Evolutionary conservation across 2,113 vertebrate species (phyloP).

Genomic region (Dasypus novemcinctus): DNA sequence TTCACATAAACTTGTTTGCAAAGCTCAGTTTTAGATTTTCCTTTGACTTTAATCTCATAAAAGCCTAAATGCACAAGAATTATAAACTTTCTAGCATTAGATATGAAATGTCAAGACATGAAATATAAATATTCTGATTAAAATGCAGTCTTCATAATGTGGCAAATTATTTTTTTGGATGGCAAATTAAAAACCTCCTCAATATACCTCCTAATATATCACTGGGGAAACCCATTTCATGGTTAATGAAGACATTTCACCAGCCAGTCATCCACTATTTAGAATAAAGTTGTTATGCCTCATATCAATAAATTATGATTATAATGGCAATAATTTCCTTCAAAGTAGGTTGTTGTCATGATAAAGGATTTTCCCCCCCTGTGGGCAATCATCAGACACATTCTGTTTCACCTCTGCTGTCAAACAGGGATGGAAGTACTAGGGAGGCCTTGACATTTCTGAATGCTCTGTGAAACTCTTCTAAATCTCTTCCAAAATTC

Average conservation of each 20-base stretch:
- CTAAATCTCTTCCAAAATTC: slow-evolving; percentile 40
- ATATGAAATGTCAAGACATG: background rate
- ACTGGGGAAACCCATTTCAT: rapidly evolving
- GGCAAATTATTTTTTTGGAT: slow-evolving; percentile 14
- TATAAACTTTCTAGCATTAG: background rate
- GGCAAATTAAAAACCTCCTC: slow-evolving; percentile 13
- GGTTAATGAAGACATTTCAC: slow-evolving; percentile 39
- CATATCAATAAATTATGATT: slow-evolving; percentile 66
- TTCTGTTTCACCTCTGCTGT: slow-evolving; percentile 61
- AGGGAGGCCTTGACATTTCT: background rate
- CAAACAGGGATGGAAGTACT: background rate
- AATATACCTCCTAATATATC: background rate
- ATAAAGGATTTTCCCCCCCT: slow-evolving; percentile 60
- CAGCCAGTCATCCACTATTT: slow-evolving; percentile 54
- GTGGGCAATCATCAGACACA: slow-evolving; percentile 66
- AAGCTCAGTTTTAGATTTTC: slow-evolving; percentile 31
- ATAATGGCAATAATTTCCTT: slow-evolving; percentile 69
- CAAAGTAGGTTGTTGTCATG: slow-evolving; percentile 64
- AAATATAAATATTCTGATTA: slow-evolving; percentile 27
- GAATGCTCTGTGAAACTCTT: background rate
- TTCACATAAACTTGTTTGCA: slow-evolving; percentile 27
- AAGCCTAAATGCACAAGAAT: background rate
- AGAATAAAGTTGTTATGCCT: slow-evolving; percentile 54
- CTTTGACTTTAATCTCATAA: background rate
- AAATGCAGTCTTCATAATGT: background rate